Conservation (phyloP, 2,113 vertebrate species). For the Crotalus helleri region DNA sequence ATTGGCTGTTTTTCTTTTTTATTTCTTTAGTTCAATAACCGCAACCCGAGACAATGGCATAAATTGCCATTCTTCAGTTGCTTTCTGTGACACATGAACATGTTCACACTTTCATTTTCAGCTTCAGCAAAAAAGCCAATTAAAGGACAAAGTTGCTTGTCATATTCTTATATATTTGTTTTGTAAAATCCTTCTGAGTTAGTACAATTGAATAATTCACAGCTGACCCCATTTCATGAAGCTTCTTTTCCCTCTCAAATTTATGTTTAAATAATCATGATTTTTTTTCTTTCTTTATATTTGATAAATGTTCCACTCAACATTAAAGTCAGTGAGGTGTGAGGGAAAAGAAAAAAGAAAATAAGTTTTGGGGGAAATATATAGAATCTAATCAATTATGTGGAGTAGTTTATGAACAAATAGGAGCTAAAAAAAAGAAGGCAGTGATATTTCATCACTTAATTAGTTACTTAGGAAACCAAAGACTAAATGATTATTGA, state of each 20-base stretch:
- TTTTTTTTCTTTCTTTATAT: conserved; percentile 32
- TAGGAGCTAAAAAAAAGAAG: conserved; percentile 53
- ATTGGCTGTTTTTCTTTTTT: neutral
- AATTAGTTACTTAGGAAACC: conserved; percentile 72
- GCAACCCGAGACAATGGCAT: neutral
- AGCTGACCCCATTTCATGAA: neutral
- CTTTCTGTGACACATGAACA: neutral
- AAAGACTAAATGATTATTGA: conserved; percentile 55
- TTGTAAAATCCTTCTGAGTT: neutral
- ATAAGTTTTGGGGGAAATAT: conserved; percentile 16
- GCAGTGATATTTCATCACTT: conserved; percentile 60
- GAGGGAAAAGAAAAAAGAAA: conserved; percentile 1
- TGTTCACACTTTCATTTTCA: neutral
- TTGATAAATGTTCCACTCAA: conserved; percentile 42
- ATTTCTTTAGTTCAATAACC: neutral
- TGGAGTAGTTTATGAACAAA: conserved; percentile 56
- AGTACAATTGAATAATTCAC: neutral
- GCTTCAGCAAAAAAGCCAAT: neutral
- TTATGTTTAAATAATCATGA: conserved; percentile 17
- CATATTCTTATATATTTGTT: neutral
- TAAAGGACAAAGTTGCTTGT: neutral
- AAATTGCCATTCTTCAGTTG: neutral
- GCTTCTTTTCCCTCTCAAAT: neutral
- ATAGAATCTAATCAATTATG: conserved; percentile 54
- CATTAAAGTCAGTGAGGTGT: conserved; percentile 28